Evolutionary conservation across 2,888 invertebrate genomes (phyloP).

Genomic region (Digitonthophagus gazella): DNA sequence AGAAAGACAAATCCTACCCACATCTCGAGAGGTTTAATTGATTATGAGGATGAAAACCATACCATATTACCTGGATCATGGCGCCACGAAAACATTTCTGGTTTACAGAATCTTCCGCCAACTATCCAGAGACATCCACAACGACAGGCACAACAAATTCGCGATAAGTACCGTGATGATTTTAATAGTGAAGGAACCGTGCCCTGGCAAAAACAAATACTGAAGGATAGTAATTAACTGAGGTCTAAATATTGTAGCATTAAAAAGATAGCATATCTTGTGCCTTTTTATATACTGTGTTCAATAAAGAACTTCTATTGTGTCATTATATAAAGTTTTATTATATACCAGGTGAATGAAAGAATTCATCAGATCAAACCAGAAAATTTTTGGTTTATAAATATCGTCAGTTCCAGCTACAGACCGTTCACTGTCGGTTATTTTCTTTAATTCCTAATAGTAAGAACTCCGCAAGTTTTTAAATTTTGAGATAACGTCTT

Average conservation of each 20-base stretch:
- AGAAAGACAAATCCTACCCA: background rate
- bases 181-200: background rate
- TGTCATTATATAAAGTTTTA: background rate
- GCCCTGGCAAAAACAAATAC: background rate
- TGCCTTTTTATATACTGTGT: background rate
- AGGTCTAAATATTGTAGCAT: background rate
- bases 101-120: slow-evolving; percentile 8
- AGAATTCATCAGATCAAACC: background rate
- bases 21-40: background rate
- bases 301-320: background rate
- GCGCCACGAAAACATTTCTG: slow-evolving; percentile 7
- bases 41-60: background rate
- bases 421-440: background rate
- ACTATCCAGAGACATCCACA: background rate
- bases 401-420: background rate
- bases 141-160: slow-evolving; percentile 1
- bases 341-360: background rate
- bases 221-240: background rate
- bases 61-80: slow-evolving; percentile 6
- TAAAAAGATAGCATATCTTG: background rate
- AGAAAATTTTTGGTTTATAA: too few relatives aligned
- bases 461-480: too few relatives aligned
- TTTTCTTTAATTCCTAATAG: too few relatives aligned
- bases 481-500: too few relatives aligned
- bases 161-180: background rate